These are phyloP conservation scores for Pterois miles DNA, from an alignment of 2,797 vertebrate genomes.

Conservation along the genomic window DNA sequence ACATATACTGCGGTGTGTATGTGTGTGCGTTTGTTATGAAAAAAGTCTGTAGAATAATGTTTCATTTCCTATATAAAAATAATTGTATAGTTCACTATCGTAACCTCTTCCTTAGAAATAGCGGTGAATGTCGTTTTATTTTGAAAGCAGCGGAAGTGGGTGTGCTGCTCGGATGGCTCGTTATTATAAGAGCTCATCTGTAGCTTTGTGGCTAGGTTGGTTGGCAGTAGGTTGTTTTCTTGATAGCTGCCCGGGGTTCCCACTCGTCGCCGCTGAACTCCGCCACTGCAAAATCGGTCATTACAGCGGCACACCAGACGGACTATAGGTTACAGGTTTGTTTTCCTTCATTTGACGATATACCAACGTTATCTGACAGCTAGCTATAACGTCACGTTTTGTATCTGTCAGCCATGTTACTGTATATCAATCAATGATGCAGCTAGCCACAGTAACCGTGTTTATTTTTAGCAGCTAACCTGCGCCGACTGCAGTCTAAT, in stretches of 20 bases:
- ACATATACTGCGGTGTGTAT: no score
- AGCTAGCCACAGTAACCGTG: slow-evolving; percentile 72
- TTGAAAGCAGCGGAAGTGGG: slow-evolving; percentile 71
- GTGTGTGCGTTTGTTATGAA: no score
- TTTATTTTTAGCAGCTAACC: slow-evolving; percentile 84
- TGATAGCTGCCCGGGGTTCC: slow-evolving; percentile 72
- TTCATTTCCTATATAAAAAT: not conserved
- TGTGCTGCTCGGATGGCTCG: slow-evolving; percentile 37
- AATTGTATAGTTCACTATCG: not conserved
- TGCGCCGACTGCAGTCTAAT: slow-evolving; percentile 62
- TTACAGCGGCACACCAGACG: slow-evolving; percentile 66
- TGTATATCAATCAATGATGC: slow-evolving; percentile 81
- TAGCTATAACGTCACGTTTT: slow-evolving; percentile 55
- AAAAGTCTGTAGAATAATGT: not conserved
- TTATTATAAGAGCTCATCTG: slow-evolving; percentile 48
- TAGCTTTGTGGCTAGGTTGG: slow-evolving; percentile 63
- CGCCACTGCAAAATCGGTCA: slow-evolving; percentile 64
- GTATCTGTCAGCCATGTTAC: slow-evolving; percentile 75
- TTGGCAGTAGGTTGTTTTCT: slow-evolving; percentile 69
- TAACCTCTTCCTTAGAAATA: not conserved
- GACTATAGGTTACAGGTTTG: slow-evolving; percentile 73
- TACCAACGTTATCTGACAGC: not conserved
- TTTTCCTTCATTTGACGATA: not conserved
- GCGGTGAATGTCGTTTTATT: slow-evolving; percentile 46
- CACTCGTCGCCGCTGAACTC: slow-evolving; percentile 67